Percentiles rank a stretch among this genome's conserved stretches.
Conservation (phyloP, 2,113 vertebrate species). For the Poecile atricapillus region DNA sequence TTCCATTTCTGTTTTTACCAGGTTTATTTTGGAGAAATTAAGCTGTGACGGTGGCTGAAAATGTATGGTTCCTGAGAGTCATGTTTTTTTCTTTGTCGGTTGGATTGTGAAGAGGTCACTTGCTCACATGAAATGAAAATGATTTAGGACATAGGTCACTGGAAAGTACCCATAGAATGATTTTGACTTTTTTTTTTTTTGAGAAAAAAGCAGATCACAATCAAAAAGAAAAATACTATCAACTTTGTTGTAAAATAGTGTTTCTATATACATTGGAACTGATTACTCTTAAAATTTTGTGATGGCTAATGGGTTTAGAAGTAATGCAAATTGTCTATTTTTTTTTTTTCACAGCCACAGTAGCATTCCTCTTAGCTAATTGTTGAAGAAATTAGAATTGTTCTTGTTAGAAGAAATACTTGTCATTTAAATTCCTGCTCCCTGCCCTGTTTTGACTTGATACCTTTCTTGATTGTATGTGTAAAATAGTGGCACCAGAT, state of each 20-base stretch:
- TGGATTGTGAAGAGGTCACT: conserved; percentile 41
- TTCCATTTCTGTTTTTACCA: conserved; percentile 10
- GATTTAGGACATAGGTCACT: conserved; percentile 23
- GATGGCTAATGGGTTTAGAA: background rate
- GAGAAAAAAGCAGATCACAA: conserved; percentile 23
- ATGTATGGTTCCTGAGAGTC: background rate
- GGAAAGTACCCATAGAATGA: conserved; percentile 27
- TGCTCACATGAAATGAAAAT: conserved; percentile 32
- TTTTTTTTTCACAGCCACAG: background rate
- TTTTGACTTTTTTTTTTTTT: no score
- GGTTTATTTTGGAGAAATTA: conserved; percentile 11
- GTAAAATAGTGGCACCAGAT: conserved; percentile 35
- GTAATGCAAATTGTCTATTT: background rate
- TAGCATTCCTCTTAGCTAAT: background rate
- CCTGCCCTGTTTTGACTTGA: background rate
- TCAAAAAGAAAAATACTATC: conserved; percentile 21
- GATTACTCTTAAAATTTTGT: conserved; percentile 26
- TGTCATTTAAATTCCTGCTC: background rate
- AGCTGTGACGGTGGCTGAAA: conserved; percentile 11
- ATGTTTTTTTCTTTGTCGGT: conserved; percentile 40
- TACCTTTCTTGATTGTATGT: background rate
- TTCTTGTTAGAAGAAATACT: background rate
- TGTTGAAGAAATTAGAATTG: no score
- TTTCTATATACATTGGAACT: background rate
- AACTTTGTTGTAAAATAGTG: conserved; percentile 29